Evolutionary conservation across 2,113 vertebrate species (phyloP).

Genomic region (Ursus arctos): DNA sequence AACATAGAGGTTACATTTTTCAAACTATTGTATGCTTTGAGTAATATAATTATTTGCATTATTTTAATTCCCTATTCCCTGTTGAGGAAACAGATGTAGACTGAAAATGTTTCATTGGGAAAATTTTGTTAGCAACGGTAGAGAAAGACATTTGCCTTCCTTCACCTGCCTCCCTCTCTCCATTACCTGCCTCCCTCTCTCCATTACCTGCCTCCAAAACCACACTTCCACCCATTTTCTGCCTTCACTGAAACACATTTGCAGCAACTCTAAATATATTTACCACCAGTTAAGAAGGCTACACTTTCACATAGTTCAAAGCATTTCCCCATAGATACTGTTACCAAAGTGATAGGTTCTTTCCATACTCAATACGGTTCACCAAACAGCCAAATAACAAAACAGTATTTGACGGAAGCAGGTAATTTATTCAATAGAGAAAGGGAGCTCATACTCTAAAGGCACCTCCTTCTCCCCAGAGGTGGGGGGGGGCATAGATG

Average conservation of each 20-base stretch:
- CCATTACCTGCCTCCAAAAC: background rate
- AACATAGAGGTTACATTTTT: background rate
- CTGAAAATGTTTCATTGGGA: background rate
- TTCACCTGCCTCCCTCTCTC: rapidly evolving
- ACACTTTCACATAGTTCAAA: background rate
- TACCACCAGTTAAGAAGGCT: background rate
- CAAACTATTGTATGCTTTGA: background rate
- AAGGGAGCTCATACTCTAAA: background rate
- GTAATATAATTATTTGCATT: background rate
- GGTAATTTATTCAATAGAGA: background rate
- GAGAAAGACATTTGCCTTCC: background rate
- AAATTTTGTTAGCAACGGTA: background rate
- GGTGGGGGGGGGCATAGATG: background rate
- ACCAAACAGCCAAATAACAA: background rate
- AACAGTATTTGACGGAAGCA: background rate
- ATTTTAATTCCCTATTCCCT: background rate
- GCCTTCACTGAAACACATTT: background rate
- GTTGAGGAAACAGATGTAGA: background rate
- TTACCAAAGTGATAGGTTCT: background rate
- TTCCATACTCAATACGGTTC: background rate
- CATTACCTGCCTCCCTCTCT: rapidly evolving
- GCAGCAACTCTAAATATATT: background rate
- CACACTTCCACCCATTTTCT: background rate
- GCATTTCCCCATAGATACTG: background rate
- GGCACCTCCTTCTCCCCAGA: background rate